These are phyloP conservation scores for Euwallacea fornicatus DNA, from an alignment of 1,140 invertebrate genomes.

Conservation along the genomic window DNA sequence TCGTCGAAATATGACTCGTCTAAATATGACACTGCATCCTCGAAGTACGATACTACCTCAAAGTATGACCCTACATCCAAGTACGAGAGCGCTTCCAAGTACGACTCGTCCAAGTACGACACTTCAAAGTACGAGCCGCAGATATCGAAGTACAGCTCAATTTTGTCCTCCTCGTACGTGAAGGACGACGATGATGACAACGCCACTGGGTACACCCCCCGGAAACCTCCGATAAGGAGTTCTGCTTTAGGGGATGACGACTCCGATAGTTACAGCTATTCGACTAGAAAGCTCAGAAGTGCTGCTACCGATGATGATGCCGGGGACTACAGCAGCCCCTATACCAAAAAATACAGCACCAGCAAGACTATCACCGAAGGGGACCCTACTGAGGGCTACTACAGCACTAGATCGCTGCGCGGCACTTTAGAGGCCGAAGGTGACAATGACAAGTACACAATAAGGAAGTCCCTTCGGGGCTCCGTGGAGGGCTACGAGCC, in stretches of 20 bases:
- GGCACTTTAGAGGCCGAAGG: conserved; percentile 38
- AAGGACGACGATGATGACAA: conserved; percentile 36
- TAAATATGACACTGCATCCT: conserved; percentile 36
- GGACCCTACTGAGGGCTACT: conserved; percentile 37
- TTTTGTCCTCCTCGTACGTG: conserved; percentile 31
- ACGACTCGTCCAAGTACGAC: conserved; percentile 44
- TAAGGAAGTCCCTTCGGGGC: conserved; percentile 43
- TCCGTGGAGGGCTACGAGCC: conserved; percentile 41
- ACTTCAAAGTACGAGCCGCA: conserved; percentile 41
- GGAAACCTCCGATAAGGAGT: conserved; percentile 17
- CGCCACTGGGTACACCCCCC: conserved; percentile 39
- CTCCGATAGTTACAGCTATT: conserved; percentile 40
- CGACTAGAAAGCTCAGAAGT: conserved; percentile 39
- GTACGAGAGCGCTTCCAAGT: conserved; percentile 13
- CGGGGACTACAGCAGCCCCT: conserved; percentile 33
- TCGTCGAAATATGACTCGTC: conserved; percentile 22
- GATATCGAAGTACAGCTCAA: conserved; percentile 41
- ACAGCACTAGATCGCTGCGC: conserved; percentile 39
- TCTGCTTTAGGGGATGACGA: conserved; percentile 31
- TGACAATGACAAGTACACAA: conserved; percentile 42
- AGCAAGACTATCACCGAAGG: conserved; percentile 31
- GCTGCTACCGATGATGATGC: conserved; percentile 33
- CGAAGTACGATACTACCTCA: conserved; percentile 17
- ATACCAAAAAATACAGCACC: conserved; percentile 36
- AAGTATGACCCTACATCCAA: conserved; percentile 21